phyloP scores from a whole-genome alignment of 2,113 vertebrate species.

The Arizona elegans region DNA sequence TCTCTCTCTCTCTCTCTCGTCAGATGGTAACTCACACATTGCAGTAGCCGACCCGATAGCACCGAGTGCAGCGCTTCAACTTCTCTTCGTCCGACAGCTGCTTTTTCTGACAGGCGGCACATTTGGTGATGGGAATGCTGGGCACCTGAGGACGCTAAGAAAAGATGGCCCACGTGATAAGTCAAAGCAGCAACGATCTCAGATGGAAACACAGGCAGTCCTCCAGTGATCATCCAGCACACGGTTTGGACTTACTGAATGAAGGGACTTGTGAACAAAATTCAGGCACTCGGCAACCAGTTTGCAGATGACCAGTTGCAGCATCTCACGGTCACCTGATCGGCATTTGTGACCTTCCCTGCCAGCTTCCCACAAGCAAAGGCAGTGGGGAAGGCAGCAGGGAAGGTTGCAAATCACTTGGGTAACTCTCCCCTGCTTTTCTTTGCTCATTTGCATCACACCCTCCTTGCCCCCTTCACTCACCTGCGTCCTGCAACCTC shows the following conservation, averaged over 20 bases:
- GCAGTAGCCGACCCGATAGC: slow-evolving; percentile 97
- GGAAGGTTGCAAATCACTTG: neutral
- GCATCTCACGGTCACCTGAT: neutral
- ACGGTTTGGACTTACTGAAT: neutral
- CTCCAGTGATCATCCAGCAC: neutral
- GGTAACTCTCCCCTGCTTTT: neutral
- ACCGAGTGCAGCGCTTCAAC: slow-evolving; percentile 91
- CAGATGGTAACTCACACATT: slow-evolving; percentile 84
- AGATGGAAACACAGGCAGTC: neutral
- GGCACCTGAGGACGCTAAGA: slow-evolving; percentile 90
- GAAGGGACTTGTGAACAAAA: neutral
- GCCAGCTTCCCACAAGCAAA: neutral
- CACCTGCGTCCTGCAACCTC: neutral
- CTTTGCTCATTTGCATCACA: neutral
- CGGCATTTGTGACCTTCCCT: neutral
- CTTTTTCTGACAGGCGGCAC: slow-evolving; percentile 91
- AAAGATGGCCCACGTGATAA: neutral
- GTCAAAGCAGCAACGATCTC: neutral
- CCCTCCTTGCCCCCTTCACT: neutral
- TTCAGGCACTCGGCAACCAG: neutral
- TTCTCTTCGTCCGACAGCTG: slow-evolving; percentile 91
- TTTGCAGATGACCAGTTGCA: neutral
- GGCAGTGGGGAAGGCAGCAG: neutral
- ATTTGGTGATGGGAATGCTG: slow-evolving; percentile 86
- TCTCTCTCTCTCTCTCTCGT: neutral